A percentile compares a stretch with the other conserved stretches of the same genome.
Evolutionary conservation across 2,113 vertebrate genomes (phyloP).

Genomic region (Solenodon paradoxus): DNA sequence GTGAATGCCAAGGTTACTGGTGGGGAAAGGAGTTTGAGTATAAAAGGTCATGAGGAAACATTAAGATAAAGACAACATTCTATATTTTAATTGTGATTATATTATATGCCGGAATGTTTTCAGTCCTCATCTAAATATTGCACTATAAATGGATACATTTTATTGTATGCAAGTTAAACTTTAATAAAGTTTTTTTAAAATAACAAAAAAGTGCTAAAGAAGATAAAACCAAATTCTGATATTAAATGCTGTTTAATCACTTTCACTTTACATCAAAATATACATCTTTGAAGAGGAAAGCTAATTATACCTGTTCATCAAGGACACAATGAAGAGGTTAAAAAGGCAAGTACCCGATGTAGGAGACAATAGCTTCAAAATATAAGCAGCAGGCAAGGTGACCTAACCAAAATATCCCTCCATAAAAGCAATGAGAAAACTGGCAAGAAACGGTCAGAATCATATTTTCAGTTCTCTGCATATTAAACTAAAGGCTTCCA

Average conservation of each 20-base stretch:
- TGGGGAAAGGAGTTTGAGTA: background rate
- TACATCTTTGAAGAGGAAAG: background rate
- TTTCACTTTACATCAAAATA: background rate
- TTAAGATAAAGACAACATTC: background rate
- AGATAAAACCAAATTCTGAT: background rate
- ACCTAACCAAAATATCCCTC: background rate
- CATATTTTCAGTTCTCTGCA: background rate
- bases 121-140: background rate
- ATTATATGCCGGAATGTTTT: background rate
- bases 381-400: background rate
- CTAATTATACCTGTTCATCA: background rate
- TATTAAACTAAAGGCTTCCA: background rate
- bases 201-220: background rate
- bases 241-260: background rate
- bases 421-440: background rate
- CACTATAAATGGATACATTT: background rate
- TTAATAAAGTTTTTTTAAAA: background rate
- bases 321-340: background rate
- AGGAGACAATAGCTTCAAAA: background rate
- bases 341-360: background rate
- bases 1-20: background rate
- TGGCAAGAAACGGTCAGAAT: background rate
- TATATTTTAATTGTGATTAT: background rate
- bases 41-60: background rate
- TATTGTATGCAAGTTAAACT: background rate